Base-by-base conservation (phyloP, 2,113 vertebrate species). In the Cricetomys ansorgei region DNA sequence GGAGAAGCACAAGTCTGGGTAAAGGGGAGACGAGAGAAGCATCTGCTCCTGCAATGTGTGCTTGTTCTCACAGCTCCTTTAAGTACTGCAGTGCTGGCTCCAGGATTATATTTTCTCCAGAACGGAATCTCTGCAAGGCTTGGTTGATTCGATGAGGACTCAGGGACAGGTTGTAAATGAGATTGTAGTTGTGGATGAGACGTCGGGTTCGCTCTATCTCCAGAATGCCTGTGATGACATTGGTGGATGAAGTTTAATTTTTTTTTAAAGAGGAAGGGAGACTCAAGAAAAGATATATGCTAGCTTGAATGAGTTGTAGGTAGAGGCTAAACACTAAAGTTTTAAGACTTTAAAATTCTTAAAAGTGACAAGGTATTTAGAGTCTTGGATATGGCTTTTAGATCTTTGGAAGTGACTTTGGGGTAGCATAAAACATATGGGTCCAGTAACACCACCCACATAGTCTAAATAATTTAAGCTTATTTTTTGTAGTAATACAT, bases 141-240 rank as follows among this genome's bases (percentile, higher is more conserved):
- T 98, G 98, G 89, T 95, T 93, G 85, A 98, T 98, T 98, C 98
- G 98, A 88, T 59, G 64, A 91, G 98, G 96, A 96, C 98, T 98
- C 88, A 98, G 96, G 83, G 97, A 97, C 92, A 98, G 97, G 95
- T 97, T 94, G 87, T 95, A 98, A 96, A 98, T 98, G 97, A 98
- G 96, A 80, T 97, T 99, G 83, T 98, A 98, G 97, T 98, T 98
- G 88, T 97, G 96, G 96, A 98, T 98, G 88, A 98, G 94, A 23
- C 94, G 86, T 86, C 88, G 97, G 80, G 98, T 98, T 94, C 87
- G 92, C 65, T 98, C 97, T 94, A 98, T 98, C 94, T 98, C 94
- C 88, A 98, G 73, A 72, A 95, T 93, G 65, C 97, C 97, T 98
- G 84, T 45, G 92, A 94, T 77, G 48, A 69, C 50, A 55, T 40